phyloP scores from a whole-genome alignment of 2,797 vertebrate species.

The Lophius americanus region DNA sequence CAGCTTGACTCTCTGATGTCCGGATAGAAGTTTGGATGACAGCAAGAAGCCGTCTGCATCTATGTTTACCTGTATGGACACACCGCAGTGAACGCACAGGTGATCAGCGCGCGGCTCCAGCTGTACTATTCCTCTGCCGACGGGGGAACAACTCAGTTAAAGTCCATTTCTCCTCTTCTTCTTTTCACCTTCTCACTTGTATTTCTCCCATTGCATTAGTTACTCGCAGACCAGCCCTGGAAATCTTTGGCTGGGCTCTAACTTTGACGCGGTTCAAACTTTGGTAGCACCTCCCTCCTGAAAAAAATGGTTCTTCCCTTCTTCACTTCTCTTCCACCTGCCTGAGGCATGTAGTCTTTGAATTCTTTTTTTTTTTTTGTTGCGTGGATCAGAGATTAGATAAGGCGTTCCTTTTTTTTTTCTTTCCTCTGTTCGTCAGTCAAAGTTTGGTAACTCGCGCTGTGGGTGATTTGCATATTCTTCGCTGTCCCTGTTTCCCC shows the following conservation, averaged over 20 bases:
- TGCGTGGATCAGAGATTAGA: conserved; percentile 54
- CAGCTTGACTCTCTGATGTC: neutral
- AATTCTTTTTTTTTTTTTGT: no score
- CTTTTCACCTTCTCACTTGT: conserved; percentile 34
- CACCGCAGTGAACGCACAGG: conserved; percentile 8
- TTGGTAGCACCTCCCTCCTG: conserved; percentile 55
- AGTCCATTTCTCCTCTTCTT: neutral
- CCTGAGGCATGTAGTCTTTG: conserved; percentile 21
- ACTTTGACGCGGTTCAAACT: conserved; percentile 34
- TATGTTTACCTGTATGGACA: rapidly evolving
- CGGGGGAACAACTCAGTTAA: neutral
- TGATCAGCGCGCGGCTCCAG: conserved; percentile 1
- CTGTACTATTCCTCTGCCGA: neutral
- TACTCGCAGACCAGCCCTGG: neutral
- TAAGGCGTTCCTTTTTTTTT: conserved; percentile 12
- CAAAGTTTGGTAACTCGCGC: neutral
- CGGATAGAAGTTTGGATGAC: neutral
- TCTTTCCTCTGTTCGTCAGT: conserved; percentile 4
- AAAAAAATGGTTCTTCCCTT: conserved; percentile 22
- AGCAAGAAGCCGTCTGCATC: neutral
- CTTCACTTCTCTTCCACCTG: conserved; percentile 6
- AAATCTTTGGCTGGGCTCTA: conserved; percentile 21
- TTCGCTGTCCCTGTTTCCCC: conserved; percentile 1
- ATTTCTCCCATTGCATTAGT: conserved; percentile 9
- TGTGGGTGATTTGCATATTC: neutral